phyloP scores from a whole-genome alignment of 2,888 invertebrate genomes.

The Helicoverpa assulta region DNA sequence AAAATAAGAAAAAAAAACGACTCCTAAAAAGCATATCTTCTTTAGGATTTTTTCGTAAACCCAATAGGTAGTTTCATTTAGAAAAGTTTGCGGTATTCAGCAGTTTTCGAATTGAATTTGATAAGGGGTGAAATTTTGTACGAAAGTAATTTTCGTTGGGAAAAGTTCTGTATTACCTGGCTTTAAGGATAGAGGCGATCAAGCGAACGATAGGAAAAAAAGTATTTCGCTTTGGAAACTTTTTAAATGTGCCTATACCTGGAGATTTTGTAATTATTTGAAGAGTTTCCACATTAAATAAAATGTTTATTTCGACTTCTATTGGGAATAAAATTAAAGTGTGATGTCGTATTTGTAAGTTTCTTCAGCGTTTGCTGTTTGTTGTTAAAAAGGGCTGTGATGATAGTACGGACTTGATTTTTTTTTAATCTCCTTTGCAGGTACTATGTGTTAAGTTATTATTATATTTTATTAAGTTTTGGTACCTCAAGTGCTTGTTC shows the following conservation, averaged over 20 bases:
- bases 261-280: constrained; percentile 47
- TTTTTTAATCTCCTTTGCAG: too few species aligned
- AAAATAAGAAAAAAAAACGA: constrained; percentile 33
- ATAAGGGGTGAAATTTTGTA: constrained; percentile 76
- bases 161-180: constrained; percentile 72
- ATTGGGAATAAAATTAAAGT: constrained; percentile 13
- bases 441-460: too few species aligned
- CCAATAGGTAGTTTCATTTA: constrained; percentile 68
- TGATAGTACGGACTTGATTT: too few species aligned
- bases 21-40: constrained; percentile 46
- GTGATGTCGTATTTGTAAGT: not conserved
- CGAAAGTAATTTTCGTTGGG: constrained; percentile 73
- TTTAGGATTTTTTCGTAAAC: constrained; percentile 61
- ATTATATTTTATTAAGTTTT: too few species aligned
- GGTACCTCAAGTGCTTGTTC: too few species aligned
- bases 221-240: constrained; percentile 59
- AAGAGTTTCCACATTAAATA: constrained; percentile 40
- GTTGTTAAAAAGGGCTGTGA: not conserved
- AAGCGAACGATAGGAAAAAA: constrained; percentile 67
- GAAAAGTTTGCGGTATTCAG: constrained; percentile 70
- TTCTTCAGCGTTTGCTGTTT: too few species aligned
- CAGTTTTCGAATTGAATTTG: constrained; percentile 76
- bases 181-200: constrained; percentile 70
- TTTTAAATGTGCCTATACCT: constrained; percentile 41
- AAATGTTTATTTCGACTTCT: constrained; percentile 25